Conservation (phyloP, 23 tunicate species). For the Styela clava region DNA sequence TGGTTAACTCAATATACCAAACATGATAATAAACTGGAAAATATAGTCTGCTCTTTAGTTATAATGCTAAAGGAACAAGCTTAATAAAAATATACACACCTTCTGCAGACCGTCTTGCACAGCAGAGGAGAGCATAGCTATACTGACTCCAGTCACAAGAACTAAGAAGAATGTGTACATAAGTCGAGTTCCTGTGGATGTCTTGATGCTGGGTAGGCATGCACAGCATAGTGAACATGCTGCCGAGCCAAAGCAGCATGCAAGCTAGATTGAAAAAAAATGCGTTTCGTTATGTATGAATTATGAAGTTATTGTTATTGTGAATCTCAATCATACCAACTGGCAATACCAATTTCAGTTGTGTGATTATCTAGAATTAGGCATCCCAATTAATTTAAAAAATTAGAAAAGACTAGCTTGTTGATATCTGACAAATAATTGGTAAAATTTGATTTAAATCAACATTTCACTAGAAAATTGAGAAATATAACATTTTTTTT, state of each 20-base stretch:
- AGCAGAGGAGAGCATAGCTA: conserved; percentile 20
- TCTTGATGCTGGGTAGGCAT: conserved; percentile 26
- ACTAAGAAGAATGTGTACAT: conserved; percentile 28
- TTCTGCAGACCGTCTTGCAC: conserved; percentile 21
- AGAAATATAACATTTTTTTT: no score
- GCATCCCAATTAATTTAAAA: no score
- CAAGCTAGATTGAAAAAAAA: conserved; percentile 13
- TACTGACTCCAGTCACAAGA: conserved; percentile 27
- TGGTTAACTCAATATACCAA: no score
- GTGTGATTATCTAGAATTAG: neutral
- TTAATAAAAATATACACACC: neutral
- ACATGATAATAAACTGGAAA: no score
- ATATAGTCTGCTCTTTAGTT: no score
- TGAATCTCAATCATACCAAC: neutral
- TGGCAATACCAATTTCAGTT: neutral
- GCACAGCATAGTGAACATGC: conserved; percentile 29
- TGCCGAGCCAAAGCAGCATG: conserved; percentile 33
- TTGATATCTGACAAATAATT: no score
- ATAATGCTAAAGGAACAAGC: no score
- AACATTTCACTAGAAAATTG: no score
- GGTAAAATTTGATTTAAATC: no score
- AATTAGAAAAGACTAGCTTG: no score
- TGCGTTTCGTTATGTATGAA: no score
- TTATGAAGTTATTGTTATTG: no score
- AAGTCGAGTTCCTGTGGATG: conserved; percentile 30